Base-by-base conservation (phyloP, 2,113 vertebrate genomes). In the Siphamia tubifer region DNA sequence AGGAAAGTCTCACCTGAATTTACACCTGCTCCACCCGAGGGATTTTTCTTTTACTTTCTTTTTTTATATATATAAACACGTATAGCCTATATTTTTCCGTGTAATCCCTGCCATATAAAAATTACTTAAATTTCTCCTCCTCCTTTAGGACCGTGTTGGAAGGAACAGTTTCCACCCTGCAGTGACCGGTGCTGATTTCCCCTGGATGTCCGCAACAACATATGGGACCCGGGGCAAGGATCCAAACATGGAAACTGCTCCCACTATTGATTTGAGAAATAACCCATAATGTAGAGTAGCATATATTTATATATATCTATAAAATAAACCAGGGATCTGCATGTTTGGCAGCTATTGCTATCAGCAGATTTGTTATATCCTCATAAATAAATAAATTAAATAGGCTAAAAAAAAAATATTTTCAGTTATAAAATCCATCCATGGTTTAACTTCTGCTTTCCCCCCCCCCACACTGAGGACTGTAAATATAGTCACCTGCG, bases 221-320 rank as follows among this genome's bases (percentile, higher is more conserved):
- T 84, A 87, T 92, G 91, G 89, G 83, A 83, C 78, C 76, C 74
- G 44, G 76, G 90, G 90, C 87, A 81, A 25, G 15, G 55, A 71
- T 90, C 89, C 90, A 92, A 85, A 53, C 47, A 67, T 39, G 54
- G 68, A 47, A 42, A 58, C 49, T 32, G 55, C 27, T 73, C 58
- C 58, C 16, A 45, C 32, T 73, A 31, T 36, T 69, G 42, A 66
- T 65, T 27, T 72, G 54, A 79, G 28, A 81, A 79, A 74, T 66
- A 51, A 73, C 11, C 52, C n/a, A n/a, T n/a, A n/a, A n/a, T n/a
- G n/a, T n/a, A n/a, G n/a, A n/a, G n/a, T n/a, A n/a, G n/a, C n/a
- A n/a, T n/a, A n/a, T n/a, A n/a, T n/a, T n/a, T n/a, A n/a, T n/a
- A n/a, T n/a, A n/a, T n/a, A n/a, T n/a, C n/a, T n/a, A n/a, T n/a